These are phyloP conservation scores for Papilio dardanus DNA, from an alignment of 1,140 invertebrate genomes.

Conservation along the genomic window DNA sequence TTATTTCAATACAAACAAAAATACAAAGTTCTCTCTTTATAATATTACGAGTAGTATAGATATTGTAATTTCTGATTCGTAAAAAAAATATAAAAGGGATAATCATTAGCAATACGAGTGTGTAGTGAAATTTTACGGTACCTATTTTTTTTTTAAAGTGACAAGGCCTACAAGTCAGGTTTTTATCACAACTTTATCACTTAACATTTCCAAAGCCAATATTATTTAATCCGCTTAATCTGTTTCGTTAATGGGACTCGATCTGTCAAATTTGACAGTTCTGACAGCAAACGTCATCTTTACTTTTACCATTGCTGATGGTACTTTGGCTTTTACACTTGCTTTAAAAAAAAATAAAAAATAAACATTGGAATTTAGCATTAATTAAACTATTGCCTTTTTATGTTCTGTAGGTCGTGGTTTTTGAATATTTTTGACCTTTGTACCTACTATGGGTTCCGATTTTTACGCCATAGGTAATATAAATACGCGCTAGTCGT, in stretches of 20 bases:
- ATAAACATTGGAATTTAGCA: background rate
- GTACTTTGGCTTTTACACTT: background rate
- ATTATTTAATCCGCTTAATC: conserved; percentile 25
- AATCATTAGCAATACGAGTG: no score
- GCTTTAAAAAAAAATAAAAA: background rate
- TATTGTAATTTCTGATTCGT: no score
- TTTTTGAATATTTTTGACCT: background rate
- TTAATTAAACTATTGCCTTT: background rate
- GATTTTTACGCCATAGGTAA: background rate
- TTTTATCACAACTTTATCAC: background rate
- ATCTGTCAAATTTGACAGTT: conserved; percentile 34
- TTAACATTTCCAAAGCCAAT: background rate
- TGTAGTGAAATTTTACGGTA: background rate
- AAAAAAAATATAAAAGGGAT: no score
- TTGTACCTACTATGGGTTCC: background rate
- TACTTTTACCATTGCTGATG: background rate
- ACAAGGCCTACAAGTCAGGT: background rate
- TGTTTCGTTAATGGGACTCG: background rate
- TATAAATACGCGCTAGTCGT: background rate
- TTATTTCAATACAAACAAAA: no score
- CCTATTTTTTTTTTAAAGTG: background rate
- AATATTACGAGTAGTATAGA: no score
- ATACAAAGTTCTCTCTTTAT: no score
- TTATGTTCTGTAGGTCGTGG: background rate
- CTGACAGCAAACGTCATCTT: conserved; percentile 26